phyloP scores from a whole-genome alignment of 2,888 invertebrate species.

The Rhagonycha fulva region DNA sequence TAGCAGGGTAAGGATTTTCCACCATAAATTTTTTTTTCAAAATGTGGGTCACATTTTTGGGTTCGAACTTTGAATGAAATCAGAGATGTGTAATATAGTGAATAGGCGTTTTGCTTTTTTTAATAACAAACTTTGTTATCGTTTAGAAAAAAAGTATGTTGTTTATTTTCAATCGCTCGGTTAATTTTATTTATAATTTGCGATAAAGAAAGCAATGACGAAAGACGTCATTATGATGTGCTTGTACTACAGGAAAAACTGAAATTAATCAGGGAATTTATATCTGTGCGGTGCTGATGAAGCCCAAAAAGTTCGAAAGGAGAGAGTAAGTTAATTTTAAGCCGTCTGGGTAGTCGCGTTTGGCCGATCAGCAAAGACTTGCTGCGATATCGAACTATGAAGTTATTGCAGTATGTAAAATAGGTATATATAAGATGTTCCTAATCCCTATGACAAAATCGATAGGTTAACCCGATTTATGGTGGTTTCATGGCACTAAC shows the following conservation, averaged over 20 bases:
- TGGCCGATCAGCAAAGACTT: no score
- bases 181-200: background rate
- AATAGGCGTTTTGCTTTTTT: background rate
- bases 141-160: background rate
- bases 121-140: background rate
- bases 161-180: background rate
- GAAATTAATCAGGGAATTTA: background rate
- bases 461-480: no score
- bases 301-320: background rate
- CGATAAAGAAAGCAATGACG: background rate
- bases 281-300: background rate
- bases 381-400: no score
- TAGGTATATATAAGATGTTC: no score
- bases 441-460: no score
- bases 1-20: constrained; percentile 46
- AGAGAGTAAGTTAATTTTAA: no score
- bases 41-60: background rate
- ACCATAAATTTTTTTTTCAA: background rate
- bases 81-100: background rate
- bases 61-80: background rate
- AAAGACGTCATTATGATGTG: background rate
- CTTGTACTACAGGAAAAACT: background rate
- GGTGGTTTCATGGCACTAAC: no score
- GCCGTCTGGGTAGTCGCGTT: no score
- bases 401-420: no score